Base-by-base conservation (phyloP, 2,888 invertebrate genomes). In the Odontothrips loti region DNA sequence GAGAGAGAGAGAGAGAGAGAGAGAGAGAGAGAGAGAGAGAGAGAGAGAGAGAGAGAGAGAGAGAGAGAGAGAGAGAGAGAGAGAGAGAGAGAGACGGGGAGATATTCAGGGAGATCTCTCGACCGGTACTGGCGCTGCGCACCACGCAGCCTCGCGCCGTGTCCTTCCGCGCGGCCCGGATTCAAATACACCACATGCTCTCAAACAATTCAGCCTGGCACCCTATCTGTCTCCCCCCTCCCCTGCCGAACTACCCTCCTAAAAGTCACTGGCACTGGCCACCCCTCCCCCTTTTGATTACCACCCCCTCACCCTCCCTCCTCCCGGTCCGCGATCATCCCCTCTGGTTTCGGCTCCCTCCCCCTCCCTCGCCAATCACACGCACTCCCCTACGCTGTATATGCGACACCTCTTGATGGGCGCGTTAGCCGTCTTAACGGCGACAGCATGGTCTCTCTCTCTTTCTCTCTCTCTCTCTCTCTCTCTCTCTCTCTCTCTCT, bases 401-500 rank as follows among this genome's bases (percentile, higher is more conserved):
- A 75, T 23, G 68, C 23, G 68, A 68, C 68, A 75, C 68, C 68
- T 75, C 68, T 75, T 75, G 68, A 75, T 75, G 68, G 68, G 68
- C 27, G 68, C 68, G 68, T 27, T 75, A 27, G 58, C 58, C 58
- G 58, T 58, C 58, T 58, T 15, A 6, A 6, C 58, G 58, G 58
- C 68, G 68, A 75, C 68, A 75, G 27, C 68, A 75, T 27, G 68
- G 23, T 75, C 23, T 6, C 68, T 75, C 68, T 23, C 6, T 58
- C n/a, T 58, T 15, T 23, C 23, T n/a, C 63, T n/a, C 23, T 63
- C 63, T 9, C 12, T 9, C 68, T 10, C 6, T 12, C 68, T 27
- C 68, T 27, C 68, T 11, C 23, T 23, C 68, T n/a, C 15, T 17
- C 58, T 6, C 34, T 43, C 34, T 6, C 34, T 43, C 34, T 6